Base-by-base conservation (phyloP, 1,140 invertebrate genomes). In the Drosophila kepulauana region DNA sequence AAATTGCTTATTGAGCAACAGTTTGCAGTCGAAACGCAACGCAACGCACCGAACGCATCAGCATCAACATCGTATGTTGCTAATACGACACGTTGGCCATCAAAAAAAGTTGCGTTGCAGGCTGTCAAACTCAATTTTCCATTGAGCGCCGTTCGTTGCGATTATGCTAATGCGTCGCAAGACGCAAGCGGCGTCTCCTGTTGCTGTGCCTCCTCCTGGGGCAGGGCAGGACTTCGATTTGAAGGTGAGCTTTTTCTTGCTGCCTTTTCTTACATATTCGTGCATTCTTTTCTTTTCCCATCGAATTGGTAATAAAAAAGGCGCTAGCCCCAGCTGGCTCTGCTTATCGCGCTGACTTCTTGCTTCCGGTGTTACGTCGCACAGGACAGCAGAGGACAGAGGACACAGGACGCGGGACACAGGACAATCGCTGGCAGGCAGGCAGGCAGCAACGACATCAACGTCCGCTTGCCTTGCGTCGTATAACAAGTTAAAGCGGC, bases 341-440 rank as follows among this genome's bases (percentile, higher is more conserved):
- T 79, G 77, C 82, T 87, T 88, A 88, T 88, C 84, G 81, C 85
- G 69, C 81, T 89, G 84, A 88, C 85, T 88, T 89, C 78, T 71
- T 79, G 84, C 78, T 85, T 88, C 84, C 84, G 84, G 84, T 89
- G 78, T 75, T 73, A 69, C 56, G 78, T 72, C 75, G 70, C 49
- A 35, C 68, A 71, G 68, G 68, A 71, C 58, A 63, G 79, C 79
- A 77, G 67, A 72, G 66, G 56, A 58, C 56, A 52, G 35, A 10
- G 20, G 20, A 25, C 20, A 8, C 7, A 38, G 35, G 35, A 38
- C 35, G 0, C 30, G 35, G 35, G 20, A 25, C 20, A 8, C 35
- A 38, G 35, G 35, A 38, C 35, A 38, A 38, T 38, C 35, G 35
- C 35, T 8, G 15, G 20, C 3, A 25, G 20, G 20, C 20, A 25